Evolutionary conservation across 2,113 vertebrate genomes (phyloP), one percentile per base, ranked within the genome.

Genomic region (Edolisoma coerulescens): DNA sequence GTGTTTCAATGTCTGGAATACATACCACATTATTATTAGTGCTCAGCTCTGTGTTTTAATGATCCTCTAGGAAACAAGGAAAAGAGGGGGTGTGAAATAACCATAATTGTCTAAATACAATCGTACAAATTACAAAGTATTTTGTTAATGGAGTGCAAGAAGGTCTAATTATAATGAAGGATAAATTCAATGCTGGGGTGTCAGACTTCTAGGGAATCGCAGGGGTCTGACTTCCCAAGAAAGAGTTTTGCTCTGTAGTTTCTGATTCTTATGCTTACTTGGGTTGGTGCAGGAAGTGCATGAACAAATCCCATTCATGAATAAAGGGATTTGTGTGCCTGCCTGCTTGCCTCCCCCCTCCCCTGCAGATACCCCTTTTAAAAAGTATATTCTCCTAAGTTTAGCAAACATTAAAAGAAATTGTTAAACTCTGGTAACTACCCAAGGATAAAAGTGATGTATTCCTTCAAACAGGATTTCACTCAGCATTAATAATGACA

Each of bases 11-110:
- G 85, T 95, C 93, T 97, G 91, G 92, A 95, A 96, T 96, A 96
- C 26, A 67, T 92, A 56, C 74, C 81, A 94, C 87, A 67, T 96
- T 97, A 95, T 88, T 87, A 96, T 85, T 95, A 91, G 77, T 84
- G 79, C 83, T 74, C 95, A 95, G 39, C 71, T 89, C 74, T 93
- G 87, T 84, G 86, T 87, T 97, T 98, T 95, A 97, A 97, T 97
- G 98, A 96, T 97, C 95, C 96, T 96, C 93, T 92, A 93, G 84
- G 78, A 96, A 97, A 95, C 74, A 41, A 84, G 21, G 54, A 68
- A 82, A 90, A 84, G 30, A 32, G 5, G 1, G 2, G 3, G 3
- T 53, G 20, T 53, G 56, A 84, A 93, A 95, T 69, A 94, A 71
- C 15, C 54, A 15, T 87, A 69, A 83, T 49, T 67, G 39, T 87